Percentiles rank a stretch among this genome's conserved stretches.
These are phyloP conservation scores for Drosophila crucigera DNA, from an alignment of 2,888 invertebrate species.

Conservation along the genomic window DNA sequence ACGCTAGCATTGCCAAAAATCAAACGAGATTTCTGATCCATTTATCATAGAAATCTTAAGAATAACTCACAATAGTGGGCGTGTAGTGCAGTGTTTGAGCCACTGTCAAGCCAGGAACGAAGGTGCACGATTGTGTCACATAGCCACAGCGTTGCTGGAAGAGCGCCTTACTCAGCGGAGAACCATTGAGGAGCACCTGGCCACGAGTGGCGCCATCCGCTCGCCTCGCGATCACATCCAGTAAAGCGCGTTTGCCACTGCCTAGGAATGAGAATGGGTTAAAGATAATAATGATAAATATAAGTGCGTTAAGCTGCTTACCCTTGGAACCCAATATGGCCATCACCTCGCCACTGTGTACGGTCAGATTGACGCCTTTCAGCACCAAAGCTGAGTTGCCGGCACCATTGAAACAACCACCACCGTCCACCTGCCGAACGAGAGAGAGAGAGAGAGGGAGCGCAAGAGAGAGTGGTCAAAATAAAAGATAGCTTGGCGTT, in stretches of 20 bases:
- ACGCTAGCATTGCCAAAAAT: not conserved
- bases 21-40: not conserved
- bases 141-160: slow-evolving; percentile 95
- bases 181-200: slow-evolving; percentile 95
- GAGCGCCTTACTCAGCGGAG: slow-evolving; percentile 91
- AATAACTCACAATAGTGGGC: slow-evolving; percentile 89
- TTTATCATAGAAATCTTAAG: no score
- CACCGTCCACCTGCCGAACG: slow-evolving; percentile 90
- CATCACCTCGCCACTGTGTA: slow-evolving; percentile 96
- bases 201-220: slow-evolving; percentile 94
- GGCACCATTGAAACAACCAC: slow-evolving; percentile 91
- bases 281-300: not conserved
- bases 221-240: slow-evolving; percentile 95
- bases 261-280: slow-evolving; percentile 86
- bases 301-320: slow-evolving; percentile 72
- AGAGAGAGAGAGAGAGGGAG: slow-evolving; percentile 41
- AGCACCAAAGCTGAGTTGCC: slow-evolving; percentile 94
- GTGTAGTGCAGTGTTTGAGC: slow-evolving; percentile 94
- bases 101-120: slow-evolving; percentile 94
- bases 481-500: slow-evolving; percentile 30
- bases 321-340: slow-evolving; percentile 97
- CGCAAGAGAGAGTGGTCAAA: slow-evolving; percentile 11
- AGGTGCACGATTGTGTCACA: slow-evolving; percentile 93
- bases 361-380: slow-evolving; percentile 96
- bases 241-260: slow-evolving; percentile 96